Evolutionary conservation across 1,140 invertebrate species (phyloP).

Genomic region (Zaprionus nigranus): DNA sequence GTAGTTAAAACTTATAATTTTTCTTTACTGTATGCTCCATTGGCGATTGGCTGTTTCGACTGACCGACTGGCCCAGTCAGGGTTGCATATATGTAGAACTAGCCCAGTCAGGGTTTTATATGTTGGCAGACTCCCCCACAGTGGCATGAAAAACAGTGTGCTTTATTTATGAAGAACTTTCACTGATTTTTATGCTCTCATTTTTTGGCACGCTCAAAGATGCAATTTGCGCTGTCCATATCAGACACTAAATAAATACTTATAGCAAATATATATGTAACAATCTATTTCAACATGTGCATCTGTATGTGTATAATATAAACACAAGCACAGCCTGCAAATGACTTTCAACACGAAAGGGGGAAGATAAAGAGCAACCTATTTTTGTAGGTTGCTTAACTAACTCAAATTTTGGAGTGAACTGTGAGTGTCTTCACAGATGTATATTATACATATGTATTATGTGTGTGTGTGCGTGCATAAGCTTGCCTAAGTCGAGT

Average conservation of each 20-base stretch:
- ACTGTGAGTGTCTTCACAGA: constrained; percentile 15
- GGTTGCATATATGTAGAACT: background rate
- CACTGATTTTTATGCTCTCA: constrained; percentile 23
- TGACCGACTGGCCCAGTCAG: constrained; percentile 6
- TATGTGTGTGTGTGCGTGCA: background rate
- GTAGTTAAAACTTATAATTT: background rate
- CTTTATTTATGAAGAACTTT: constrained; percentile 56
- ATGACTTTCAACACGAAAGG: constrained; percentile 39
- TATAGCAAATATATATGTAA: constrained; percentile 15
- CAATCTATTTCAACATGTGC: constrained; percentile 4
- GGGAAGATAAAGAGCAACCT: constrained; percentile 38
- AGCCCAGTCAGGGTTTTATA: background rate
- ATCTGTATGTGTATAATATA: background rate
- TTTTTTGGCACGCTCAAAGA: constrained; percentile 46
- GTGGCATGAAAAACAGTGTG: background rate
- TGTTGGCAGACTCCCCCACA: background rate
- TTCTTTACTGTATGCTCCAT: background rate
- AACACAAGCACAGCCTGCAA: constrained; percentile 42
- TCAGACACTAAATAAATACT: constrained; percentile 8
- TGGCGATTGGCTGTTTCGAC: background rate
- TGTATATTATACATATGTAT: background rate
- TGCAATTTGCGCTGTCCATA: constrained; percentile 39
- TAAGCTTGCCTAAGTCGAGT: background rate
- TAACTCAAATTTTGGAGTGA: constrained; percentile 63
- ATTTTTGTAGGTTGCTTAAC: constrained; percentile 37